phyloP scores from a whole-genome alignment of 2,888 invertebrate species.

The Lamellibrachia satsuma region DNA sequence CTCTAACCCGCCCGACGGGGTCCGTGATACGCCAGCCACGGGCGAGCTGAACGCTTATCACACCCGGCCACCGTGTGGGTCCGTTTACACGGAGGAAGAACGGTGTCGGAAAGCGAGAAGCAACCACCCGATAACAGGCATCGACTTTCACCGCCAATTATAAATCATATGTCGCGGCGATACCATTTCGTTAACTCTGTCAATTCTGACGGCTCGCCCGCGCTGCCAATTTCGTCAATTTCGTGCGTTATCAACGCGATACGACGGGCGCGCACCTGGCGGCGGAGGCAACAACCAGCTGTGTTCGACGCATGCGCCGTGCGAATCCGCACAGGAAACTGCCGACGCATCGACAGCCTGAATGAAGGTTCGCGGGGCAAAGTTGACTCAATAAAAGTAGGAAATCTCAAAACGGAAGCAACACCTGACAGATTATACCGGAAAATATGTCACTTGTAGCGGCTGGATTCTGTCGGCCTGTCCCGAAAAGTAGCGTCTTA shows the following conservation, averaged over 20 bases:
- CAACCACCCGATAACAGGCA: neutral
- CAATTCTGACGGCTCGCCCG: neutral
- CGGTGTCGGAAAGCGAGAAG: neutral
- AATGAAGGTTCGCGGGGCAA: neutral
- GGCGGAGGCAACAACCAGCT: neutral
- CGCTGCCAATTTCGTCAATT: neutral
- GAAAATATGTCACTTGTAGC: neutral
- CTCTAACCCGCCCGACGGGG: neutral
- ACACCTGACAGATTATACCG: neutral
- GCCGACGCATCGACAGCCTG: neutral
- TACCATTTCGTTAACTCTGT: neutral
- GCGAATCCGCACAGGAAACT: neutral
- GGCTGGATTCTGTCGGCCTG: neutral
- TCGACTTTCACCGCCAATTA: neutral
- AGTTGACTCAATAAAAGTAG: neutral
- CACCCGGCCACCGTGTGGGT: neutral
- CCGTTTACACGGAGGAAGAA: conserved; percentile 8
- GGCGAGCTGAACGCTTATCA: neutral
- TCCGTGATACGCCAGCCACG: neutral
- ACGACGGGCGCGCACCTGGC: neutral
- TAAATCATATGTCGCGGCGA: neutral
- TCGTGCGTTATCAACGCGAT: no score
- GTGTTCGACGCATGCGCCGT: neutral
- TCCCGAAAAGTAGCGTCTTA: neutral
- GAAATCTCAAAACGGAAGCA: neutral